A percentile compares a stretch with the other conserved stretches of the same genome.
These are phyloP conservation scores for Meteorus colon DNA, from an alignment of 2,888 invertebrate genomes.

Conservation along the genomic window DNA sequence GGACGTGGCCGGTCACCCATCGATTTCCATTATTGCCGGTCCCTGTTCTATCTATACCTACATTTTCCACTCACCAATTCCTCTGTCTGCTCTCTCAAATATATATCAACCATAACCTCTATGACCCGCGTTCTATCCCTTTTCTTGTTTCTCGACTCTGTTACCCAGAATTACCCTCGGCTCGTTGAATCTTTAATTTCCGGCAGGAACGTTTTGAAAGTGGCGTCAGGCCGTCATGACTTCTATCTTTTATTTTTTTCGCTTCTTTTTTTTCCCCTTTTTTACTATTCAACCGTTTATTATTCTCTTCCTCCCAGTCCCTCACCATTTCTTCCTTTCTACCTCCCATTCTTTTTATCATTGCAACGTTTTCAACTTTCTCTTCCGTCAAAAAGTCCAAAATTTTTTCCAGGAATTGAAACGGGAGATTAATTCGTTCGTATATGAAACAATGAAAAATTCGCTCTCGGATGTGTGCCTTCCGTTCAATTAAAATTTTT, in stretches of 20 bases:
- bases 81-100: constrained; percentile 25
- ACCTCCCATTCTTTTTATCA: constrained; percentile 17
- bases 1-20: constrained; percentile 54
- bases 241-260: constrained; percentile 40
- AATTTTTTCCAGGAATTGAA: constrained; percentile 14
- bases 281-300: constrained; percentile 7
- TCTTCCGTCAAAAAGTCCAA: constrained; percentile 11
- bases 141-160: constrained; percentile 57
- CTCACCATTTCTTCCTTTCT: constrained; percentile 12
- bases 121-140: constrained; percentile 35
- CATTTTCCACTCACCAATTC: not conserved
- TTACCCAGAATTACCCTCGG: constrained; percentile 63
- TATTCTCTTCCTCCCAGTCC: constrained; percentile 4
- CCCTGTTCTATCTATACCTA: constrained; percentile 16
- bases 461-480: constrained; percentile 7
- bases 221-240: constrained; percentile 50
- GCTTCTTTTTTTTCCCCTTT: constrained; percentile 32
- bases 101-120: not conserved
- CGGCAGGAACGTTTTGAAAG: constrained; percentile 54
- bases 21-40: constrained; percentile 64
- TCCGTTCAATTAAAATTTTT: constrained; percentile 25
- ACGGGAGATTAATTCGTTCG: constrained; percentile 9
- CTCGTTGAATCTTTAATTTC: constrained; percentile 71
- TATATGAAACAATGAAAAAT: constrained; percentile 31
- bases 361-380: constrained; percentile 14